Conservation (phyloP, 2,888 invertebrate species). For the Sussaba pulchella region DNA sequence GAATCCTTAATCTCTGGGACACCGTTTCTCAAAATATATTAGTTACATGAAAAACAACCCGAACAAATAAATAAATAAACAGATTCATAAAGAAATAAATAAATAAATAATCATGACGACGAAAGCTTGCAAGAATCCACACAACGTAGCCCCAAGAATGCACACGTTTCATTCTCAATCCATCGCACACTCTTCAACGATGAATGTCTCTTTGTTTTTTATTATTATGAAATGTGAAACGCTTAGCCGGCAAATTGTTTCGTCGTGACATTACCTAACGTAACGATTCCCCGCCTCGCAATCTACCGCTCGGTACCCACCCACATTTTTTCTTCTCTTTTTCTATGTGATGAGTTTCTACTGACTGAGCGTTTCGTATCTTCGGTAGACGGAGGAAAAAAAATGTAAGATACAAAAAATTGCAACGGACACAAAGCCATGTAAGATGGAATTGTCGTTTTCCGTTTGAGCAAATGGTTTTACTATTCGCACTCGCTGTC, state of each 20-base stretch:
- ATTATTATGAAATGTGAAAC: constrained; percentile 55
- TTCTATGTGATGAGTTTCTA: background rate
- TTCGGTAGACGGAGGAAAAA: too few species aligned
- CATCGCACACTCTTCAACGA: constrained; percentile 7
- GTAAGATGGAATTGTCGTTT: constrained; percentile 38
- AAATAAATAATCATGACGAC: background rate
- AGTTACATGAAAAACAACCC: background rate
- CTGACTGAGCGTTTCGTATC: too few species aligned
- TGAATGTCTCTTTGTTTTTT: background rate
- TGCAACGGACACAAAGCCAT: too few species aligned
- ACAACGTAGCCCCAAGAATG: background rate
- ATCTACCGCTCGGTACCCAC: background rate
- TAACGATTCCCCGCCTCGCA: constrained; percentile 2
- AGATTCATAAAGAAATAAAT: background rate
- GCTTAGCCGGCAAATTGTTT: constrained; percentile 34
- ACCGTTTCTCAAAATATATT: too few species aligned
- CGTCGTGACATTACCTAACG: constrained; percentile 39
- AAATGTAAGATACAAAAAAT: too few species aligned
- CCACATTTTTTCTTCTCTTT: background rate
- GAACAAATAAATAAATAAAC: too few species aligned
- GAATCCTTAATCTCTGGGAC: too few species aligned
- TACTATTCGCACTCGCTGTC: constrained; percentile 12
- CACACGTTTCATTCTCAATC: background rate
- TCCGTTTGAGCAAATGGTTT: constrained; percentile 14
- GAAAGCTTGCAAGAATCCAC: background rate